Evolutionary conservation across 2,113 vertebrate genomes (phyloP).

Genomic region (Protobothrops mucrosquamatus): DNA sequence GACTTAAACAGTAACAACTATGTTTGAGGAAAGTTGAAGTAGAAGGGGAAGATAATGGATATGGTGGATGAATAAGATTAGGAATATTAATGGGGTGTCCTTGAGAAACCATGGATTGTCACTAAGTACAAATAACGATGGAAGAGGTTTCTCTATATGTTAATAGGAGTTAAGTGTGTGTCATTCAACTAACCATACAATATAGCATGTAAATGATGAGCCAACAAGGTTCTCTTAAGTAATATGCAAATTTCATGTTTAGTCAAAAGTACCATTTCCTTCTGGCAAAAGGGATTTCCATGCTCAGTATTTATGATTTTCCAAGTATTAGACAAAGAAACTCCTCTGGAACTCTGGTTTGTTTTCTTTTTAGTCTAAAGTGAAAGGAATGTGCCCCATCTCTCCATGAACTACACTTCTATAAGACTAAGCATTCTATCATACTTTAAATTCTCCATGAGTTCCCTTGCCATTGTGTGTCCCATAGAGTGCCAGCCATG

Average conservation of each 20-base stretch:
- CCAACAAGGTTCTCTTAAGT: background rate
- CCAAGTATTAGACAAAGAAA: background rate
- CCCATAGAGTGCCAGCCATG: background rate
- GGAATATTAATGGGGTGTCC: background rate
- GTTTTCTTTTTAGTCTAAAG: background rate
- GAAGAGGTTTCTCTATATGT: background rate
- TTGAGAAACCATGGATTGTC: background rate
- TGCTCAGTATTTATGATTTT: background rate
- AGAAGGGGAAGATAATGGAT: background rate
- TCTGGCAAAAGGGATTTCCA: background rate
- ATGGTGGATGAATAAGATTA: background rate
- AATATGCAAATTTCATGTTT: background rate
- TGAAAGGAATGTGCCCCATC: background rate
- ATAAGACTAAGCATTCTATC: background rate
- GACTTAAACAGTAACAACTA: background rate
- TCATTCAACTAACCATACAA: background rate
- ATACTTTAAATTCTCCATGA: background rate
- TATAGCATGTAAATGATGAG: background rate
- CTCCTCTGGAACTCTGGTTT: background rate
- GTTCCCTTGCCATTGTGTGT: background rate
- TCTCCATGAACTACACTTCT: too few species aligned
- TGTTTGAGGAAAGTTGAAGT: background rate
- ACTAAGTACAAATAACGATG: background rate
- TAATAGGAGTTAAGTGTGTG: background rate
- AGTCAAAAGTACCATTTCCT: background rate